Evolutionary conservation across 2,888 invertebrate species (phyloP).

Genomic region (Rhagophthalmus giganteus): DNA sequence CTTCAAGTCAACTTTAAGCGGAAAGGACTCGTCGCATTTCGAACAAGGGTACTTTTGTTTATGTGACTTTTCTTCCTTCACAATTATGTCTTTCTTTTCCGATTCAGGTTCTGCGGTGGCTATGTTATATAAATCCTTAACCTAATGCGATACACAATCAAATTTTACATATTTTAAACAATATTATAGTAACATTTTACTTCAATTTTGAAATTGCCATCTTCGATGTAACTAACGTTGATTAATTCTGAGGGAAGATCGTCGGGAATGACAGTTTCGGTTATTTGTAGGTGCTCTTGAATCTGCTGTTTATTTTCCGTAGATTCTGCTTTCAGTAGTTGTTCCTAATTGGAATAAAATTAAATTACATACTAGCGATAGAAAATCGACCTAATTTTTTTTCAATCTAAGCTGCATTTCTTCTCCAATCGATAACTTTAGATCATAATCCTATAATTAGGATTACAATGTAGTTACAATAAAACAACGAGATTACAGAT

Average conservation of each 20-base stretch:
- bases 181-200: too few relatives aligned
- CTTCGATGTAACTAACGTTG: constrained; percentile 37
- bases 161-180: too few relatives aligned
- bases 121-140: constrained; percentile 16
- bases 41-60: constrained; percentile 51
- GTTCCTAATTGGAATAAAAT: constrained; percentile 5
- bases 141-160: constrained; percentile 17
- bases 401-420: background rate
- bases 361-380: background rate
- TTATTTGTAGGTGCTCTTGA: constrained; percentile 33
- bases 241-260: constrained; percentile 45
- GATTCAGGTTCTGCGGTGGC: constrained; percentile 20
- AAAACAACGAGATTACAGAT: too few relatives aligned
- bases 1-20: constrained; percentile 53
- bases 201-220: constrained; percentile 33
- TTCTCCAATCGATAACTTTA: too few relatives aligned
- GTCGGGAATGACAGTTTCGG: constrained; percentile 45
- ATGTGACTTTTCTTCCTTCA: constrained; percentile 17
- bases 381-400: background rate
- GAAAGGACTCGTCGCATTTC: constrained; percentile 52
- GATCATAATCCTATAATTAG: too few relatives aligned
- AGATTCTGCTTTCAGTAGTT: background rate
- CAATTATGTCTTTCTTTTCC: constrained; percentile 18
- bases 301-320: background rate
- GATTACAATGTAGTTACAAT: too few relatives aligned